These are phyloP conservation scores for Euura lappo DNA, from an alignment of 1,140 invertebrate genomes.

Conservation along the genomic window DNA sequence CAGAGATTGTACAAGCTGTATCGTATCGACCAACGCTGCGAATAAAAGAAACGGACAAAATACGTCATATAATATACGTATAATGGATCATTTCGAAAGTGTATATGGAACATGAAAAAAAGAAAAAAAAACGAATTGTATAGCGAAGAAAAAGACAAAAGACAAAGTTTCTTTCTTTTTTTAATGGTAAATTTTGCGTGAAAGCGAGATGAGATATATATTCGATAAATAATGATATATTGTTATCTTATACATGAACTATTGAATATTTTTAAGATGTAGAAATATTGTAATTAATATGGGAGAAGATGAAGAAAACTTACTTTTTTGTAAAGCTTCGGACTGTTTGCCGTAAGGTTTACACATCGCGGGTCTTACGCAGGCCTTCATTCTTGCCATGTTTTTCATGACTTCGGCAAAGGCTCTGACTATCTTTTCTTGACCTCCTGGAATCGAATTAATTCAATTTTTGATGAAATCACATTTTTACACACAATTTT, in stretches of 20 bases:
- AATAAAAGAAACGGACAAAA: slow-evolving; percentile 24
- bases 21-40: slow-evolving; percentile 81
- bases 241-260: too few species aligned
- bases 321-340: slow-evolving; percentile 86
- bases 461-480: background rate
- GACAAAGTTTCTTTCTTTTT: too few species aligned
- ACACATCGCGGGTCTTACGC: slow-evolving; percentile 83
- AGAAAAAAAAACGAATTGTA: too few species aligned
- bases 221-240: too few species aligned
- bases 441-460: slow-evolving; percentile 61
- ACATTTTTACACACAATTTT: background rate
- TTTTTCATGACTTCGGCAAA: slow-evolving; percentile 85
- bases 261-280: too few species aligned
- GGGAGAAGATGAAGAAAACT: slow-evolving; percentile 37
- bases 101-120: too few species aligned
- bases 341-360: slow-evolving; percentile 89
- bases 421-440: slow-evolving; percentile 81
- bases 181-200: too few species aligned
- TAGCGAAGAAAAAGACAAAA: too few species aligned
- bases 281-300: too few species aligned
- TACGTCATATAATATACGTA: too few species aligned
- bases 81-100: background rate
- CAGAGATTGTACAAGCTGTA: slow-evolving; percentile 82
- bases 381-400: slow-evolving; percentile 84
- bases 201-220: too few species aligned